Evolutionary conservation across 2,888 invertebrate species (phyloP), one percentile per base, ranked within the genome.

Genomic region (Cataglyphis livida): DNA sequence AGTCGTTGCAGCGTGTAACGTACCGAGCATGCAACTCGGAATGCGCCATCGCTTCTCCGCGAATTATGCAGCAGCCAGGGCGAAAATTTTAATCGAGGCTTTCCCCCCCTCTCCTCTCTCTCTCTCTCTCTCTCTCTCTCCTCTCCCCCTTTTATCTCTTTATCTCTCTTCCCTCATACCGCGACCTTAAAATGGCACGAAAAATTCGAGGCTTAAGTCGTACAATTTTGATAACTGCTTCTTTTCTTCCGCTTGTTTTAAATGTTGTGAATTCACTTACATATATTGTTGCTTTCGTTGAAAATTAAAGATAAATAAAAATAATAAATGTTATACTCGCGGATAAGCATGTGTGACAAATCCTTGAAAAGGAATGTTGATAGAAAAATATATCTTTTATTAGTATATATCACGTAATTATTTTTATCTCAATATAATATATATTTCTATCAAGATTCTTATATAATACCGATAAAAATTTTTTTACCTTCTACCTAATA

Each of bases 61-160:
- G 59, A 79, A 79, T 79, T 79, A 79, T 79, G 59, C 78, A 79
- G 44, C 78, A 79, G 74, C 32, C 44, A 79, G 73, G 5, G 73
- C 73, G 21, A 59, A 79, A 79, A 79, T 79, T 79, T 79, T 79
- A 73, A 79, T 79, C 78, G 73, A 71, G 35, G 59, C 73, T 71
- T 18, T 32, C 44, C 12, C 51, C 12, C 51, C n/a, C 41, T 66
- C 18, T 38, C 38, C 41, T 5, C 18, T 28, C 44, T 25, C 44
- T 9, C 28, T 25, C 18, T 41, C n/a, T 65, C n/a, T 18, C n/a
- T n/a, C n/a, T 0, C 21, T 21, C 41, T 66, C 18, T 38, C 38
- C 41, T 1, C 18, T 28, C 44, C 18, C 44, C 15, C 28, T 25
- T 9, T 41, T 12, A 21, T 65, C n/a, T 18, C n/a, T 48, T 10